Base-by-base conservation (phyloP, 2,888 invertebrate genomes). In the Kryphioiulus occultus region DNA sequence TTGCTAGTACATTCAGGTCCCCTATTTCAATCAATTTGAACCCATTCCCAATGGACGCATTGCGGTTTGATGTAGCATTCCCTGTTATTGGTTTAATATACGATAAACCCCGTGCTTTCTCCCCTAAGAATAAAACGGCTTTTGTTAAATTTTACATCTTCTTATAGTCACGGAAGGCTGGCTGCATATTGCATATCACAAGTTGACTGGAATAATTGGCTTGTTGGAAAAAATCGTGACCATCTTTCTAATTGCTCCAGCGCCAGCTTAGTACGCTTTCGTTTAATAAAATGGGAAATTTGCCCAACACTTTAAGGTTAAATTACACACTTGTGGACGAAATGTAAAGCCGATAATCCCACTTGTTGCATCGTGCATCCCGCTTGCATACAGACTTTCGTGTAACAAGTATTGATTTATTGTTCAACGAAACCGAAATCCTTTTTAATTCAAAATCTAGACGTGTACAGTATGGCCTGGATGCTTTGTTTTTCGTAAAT, bases 381-480 rank as follows among this genome's bases (percentile, higher is more conserved):
- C 3, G 19, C 19, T 19, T 53, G 68, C 22, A 68, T 78, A 15
- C 26, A 78, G 30, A 30, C 78, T 30, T 5, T n/a, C 4, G 78
- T 17, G 78, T 78, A 78, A 78, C 78, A 78, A 78, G 78, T 78
- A 78, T 78, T 30, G 78, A 78, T 78, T 78, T 15, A 78, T 17
- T 78, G 78, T 30, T 53, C 78, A 78, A 78, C 78, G 17, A 78
- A 32, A 78, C 78, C 78, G 78, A 78, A 78, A 78, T 78, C 78
- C 30, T 30, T 78, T 78, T 78, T 78, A 78, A 78, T 78, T 30
- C 78, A 30, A 78, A 78, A 78, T 78, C 78, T 32, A 78, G 78
- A 15, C 53, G n/a, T 26, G 17, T 30, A 2, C 17, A 30, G 78
- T 26, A 30, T 68, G 59, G n/a, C 59, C 59, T 22, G 59, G 59